phyloP scores from a whole-genome alignment of 1,140 invertebrate genomes.

The Caenorhabditis tropicalis region DNA sequence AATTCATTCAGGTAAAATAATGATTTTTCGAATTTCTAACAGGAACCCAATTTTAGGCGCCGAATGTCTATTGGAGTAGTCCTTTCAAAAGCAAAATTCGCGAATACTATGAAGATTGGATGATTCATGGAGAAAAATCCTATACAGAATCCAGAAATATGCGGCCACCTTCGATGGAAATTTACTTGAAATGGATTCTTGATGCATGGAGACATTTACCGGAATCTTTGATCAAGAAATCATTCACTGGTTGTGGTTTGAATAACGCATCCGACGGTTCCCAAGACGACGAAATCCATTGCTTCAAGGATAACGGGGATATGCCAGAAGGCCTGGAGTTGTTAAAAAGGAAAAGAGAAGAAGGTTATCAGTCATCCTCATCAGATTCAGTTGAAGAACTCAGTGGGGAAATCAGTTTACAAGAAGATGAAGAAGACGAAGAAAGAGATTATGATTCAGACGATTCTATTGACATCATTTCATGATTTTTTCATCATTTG shows the following conservation, averaged over 20 bases:
- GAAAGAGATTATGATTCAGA: too few species aligned
- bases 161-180: neutral
- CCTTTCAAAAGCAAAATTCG: neutral
- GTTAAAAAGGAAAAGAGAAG: neutral
- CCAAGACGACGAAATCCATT: neutral
- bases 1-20: too few species aligned
- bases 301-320: neutral
- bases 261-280: neutral
- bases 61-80: too few species aligned
- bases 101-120: neutral
- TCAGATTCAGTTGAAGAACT: too few species aligned
- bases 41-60: too few species aligned
- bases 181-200: neutral
- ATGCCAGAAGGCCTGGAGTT: neutral
- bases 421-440: too few species aligned
- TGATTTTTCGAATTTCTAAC: too few species aligned
- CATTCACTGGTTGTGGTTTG: neutral
- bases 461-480: too few species aligned
- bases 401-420: too few species aligned
- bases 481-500: too few species aligned
- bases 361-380: neutral
- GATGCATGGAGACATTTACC: neutral
- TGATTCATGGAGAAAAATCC: neutral
- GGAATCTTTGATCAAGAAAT: neutral
- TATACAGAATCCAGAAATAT: neutral